These are phyloP conservation scores for Philhelius pedissequus DNA, from an alignment of 2,888 invertebrate species.

Conservation along the genomic window DNA sequence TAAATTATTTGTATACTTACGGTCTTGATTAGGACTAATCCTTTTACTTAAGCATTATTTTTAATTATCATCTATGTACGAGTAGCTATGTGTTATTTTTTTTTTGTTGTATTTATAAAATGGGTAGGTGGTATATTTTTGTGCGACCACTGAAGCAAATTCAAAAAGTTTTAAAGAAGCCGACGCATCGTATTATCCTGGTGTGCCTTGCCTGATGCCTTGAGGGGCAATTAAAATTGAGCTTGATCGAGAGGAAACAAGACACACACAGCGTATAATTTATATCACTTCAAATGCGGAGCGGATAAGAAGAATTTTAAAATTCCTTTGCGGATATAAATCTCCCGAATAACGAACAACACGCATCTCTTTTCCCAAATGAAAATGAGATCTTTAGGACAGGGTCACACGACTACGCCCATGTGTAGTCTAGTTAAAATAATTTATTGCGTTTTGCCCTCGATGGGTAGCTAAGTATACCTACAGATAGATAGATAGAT, in stretches of 20 bases:
- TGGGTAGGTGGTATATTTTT: background rate
- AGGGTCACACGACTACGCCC: constrained; percentile 46
- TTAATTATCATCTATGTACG: constrained; percentile 40
- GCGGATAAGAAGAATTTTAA: constrained; percentile 30
- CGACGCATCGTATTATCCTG: constrained; percentile 24
- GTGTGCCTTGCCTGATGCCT: background rate
- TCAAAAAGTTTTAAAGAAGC: background rate
- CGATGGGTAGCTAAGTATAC: background rate
- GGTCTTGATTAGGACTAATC: constrained; percentile 50
- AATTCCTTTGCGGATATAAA: constrained; percentile 43
- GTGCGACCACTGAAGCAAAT: constrained; percentile 11
- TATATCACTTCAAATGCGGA: constrained; percentile 24
- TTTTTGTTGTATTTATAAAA: background rate
- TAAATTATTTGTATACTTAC: constrained; percentile 56
- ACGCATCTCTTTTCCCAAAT: constrained; percentile 16
- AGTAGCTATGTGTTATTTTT: constrained; percentile 18
- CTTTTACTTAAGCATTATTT: constrained; percentile 41
- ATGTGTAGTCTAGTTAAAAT: constrained; percentile 57
- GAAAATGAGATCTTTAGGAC: constrained; percentile 32
- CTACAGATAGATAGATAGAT: background rate
- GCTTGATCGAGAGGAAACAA: background rate
- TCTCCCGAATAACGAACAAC: constrained; percentile 22
- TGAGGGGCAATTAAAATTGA: constrained; percentile 16
- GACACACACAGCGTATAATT: constrained; percentile 10
- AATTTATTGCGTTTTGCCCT: constrained; percentile 52